Base-by-base conservation (phyloP, 2,797 vertebrate species). In the Hipposideros larvatus region DNA sequence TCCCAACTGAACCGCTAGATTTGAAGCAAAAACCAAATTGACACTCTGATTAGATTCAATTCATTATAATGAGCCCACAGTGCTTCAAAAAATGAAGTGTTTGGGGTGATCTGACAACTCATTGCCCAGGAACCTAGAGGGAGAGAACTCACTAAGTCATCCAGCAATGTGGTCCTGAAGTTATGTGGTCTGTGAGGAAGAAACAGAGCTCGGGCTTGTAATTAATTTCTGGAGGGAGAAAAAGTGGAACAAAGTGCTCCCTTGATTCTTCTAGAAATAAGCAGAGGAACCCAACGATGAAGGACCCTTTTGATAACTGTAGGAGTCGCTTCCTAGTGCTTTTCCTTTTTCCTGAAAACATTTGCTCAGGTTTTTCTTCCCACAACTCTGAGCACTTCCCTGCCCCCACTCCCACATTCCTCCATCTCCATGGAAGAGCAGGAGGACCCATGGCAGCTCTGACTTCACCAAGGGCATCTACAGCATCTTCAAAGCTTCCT, bases 181-280 rank as follows among this genome's bases (percentile, higher is more conserved):
- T 57, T 70, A 11, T 2, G 10, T 28, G 74, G 53, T 61, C 43
- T 92, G 10, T 10, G 41, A 59, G 41, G 10, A 65, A 13, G 77
- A 90, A 43, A 55, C 26, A 74, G 73, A 37, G 46, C 46, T 85
- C 21, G 73, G 55, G 61, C 41, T 65, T 92, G 24, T 66, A 87
- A 84, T 95, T 95, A 74, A 87, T 86, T 92, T 96, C 82, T 84
- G 55, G 73, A 89, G 41, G 41, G 31, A 84, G 37, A 87, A 85
- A 80, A 43, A 31, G 51, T 86, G 13, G 43, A 79, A 82, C 18
- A 19, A 78, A 55, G 31, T 57, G n/a, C 83, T 79, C 65, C 88
- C 86, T 93, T 87, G 65, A 78, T 85, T 82, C 19, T 65, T 74
- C 34, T 59, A 78, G 78, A 95, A 96, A 95, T 37, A 71, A 87